Evolutionary conservation across 2,797 vertebrate genomes (phyloP), one percentile per base, ranked within the genome.

Genomic region (Hyperoplus immaculatus): DNA sequence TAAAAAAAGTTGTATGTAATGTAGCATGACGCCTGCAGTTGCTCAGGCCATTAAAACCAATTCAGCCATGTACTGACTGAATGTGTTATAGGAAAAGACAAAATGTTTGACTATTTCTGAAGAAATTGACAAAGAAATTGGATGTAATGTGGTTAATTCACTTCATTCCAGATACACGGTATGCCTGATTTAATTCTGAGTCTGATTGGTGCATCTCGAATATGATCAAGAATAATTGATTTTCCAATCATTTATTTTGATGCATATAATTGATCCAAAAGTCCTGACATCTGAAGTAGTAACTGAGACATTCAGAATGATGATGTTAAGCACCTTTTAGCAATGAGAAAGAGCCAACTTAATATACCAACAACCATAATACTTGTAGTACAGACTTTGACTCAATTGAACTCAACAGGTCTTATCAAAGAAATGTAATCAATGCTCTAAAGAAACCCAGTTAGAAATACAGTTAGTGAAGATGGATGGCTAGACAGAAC

Each of bases 401-500:
- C 5, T 59, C 43, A 42, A 39, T 0, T 62, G 5, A 69, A 60
- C n/a, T 54, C 7, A 29, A 54, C 7, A 59, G 5, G 43, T 45
- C 8, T 43, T 14, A 46, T 75, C 14, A 56, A 59, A 77, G 53
- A 75, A 61, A 49, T 14, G 13, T 1, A n/a, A 58, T 41, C 1
- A n/a, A 50, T 56, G 21, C 43, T 10, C 8, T 54, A 14, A 1
- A 0, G 60, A 29, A 70, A 45, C 50, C 2, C 9, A 56, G 50
- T 29, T 53, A 18, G 57, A 58, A 53, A 39, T 56, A 72, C 49
- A 46, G 8, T 13, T 50, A 61, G 46, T 56, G 55, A 62, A 3
- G 15, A 42, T 61, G 13, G 56, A 51, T 42, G 41, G 16, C 18
- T 43, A 9, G 18, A 45, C 41, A 85, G 45, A 72, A 56, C 55